These are phyloP conservation scores for Oncorhynchus gorbuscha DNA, from an alignment of 2,113 vertebrate genomes.

Conservation along the genomic window DNA sequence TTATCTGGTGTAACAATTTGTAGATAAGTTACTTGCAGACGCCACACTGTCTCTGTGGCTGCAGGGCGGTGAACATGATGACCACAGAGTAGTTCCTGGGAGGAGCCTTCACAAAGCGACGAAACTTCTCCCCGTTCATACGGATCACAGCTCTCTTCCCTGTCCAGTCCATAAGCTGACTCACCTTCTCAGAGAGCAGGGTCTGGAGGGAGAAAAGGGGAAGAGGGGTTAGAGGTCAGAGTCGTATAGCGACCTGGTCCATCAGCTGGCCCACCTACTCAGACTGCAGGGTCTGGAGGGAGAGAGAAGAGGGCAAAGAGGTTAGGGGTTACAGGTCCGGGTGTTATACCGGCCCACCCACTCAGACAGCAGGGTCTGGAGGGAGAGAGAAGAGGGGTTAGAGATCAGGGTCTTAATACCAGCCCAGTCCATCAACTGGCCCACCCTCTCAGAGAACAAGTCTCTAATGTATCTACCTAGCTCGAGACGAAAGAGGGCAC, in stretches of 20 bases:
- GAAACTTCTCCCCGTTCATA: constrained; percentile 96
- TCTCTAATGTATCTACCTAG: no score
- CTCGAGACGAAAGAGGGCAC: no score
- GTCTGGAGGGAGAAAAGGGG: constrained; percentile 69
- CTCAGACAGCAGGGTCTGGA: constrained; percentile 89
- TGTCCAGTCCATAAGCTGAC: constrained; percentile 94
- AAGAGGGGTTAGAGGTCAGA: background rate
- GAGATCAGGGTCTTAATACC: background rate
- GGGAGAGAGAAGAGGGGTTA: constrained; percentile 1
- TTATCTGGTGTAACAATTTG: no score
- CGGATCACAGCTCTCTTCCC: constrained; percentile 89
- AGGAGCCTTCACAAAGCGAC: constrained; percentile 90
- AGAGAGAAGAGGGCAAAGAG: background rate
- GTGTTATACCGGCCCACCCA: constrained; percentile 71
- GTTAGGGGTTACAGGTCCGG: background rate
- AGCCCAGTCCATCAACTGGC: no score
- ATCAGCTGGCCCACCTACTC: no score
- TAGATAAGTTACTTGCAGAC: constrained; percentile 86
- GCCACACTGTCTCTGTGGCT: constrained; percentile 91
- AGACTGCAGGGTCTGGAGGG: background rate
- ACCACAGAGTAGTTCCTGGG: constrained; percentile 95
- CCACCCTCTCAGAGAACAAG: no score
- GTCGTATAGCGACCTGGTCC: no score
- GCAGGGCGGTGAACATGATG: constrained; percentile 97
- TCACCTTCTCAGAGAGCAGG: constrained; percentile 92